Conservation (phyloP, 1,140 invertebrate species). For the Diorhabda elongata region DNA sequence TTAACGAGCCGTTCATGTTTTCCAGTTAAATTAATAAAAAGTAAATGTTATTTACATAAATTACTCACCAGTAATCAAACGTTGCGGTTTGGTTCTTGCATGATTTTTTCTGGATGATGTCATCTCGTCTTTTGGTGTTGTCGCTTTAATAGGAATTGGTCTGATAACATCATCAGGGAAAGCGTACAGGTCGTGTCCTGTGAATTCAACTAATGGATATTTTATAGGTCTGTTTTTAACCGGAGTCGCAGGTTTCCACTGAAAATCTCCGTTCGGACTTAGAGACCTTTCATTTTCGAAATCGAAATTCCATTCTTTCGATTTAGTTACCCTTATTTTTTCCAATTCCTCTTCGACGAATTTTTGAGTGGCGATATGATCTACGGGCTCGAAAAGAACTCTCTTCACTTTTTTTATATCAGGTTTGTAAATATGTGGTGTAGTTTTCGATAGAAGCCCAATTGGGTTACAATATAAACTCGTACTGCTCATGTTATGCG, state of each 20-base stretch:
- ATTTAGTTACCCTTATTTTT: constrained; percentile 34
- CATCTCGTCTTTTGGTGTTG: not conserved
- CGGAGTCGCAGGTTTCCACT: constrained; percentile 35
- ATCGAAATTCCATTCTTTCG: constrained; percentile 47
- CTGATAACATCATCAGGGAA: constrained; percentile 9
- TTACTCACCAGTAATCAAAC: constrained; percentile 19
- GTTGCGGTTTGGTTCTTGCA: constrained; percentile 11
- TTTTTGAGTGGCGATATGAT: constrained; percentile 45
- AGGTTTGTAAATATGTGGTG: constrained; percentile 24
- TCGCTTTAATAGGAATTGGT: constrained; percentile 13
- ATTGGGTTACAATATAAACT: constrained; percentile 32
- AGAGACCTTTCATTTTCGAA: constrained; percentile 41
- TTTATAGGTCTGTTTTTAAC: constrained; percentile 13
- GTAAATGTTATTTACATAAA: not conserved
- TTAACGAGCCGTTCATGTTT: not conserved
- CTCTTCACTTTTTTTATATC: constrained; percentile 40
- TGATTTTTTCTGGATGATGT: constrained; percentile 4
- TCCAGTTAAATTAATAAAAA: not conserved
- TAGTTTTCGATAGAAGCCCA: constrained; percentile 23
- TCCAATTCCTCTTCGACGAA: constrained; percentile 45
- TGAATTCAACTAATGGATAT: constrained; percentile 3
- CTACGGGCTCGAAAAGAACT: constrained; percentile 46
- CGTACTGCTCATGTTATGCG: constrained; percentile 28
- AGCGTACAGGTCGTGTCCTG: constrained; percentile 9
- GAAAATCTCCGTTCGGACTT: constrained; percentile 30